A percentile compares a stretch with the other conserved stretches of the same genome.
Evolutionary conservation across 2,113 vertebrate genomes (phyloP).

Genomic region (Anoplopoma fimbria): DNA sequence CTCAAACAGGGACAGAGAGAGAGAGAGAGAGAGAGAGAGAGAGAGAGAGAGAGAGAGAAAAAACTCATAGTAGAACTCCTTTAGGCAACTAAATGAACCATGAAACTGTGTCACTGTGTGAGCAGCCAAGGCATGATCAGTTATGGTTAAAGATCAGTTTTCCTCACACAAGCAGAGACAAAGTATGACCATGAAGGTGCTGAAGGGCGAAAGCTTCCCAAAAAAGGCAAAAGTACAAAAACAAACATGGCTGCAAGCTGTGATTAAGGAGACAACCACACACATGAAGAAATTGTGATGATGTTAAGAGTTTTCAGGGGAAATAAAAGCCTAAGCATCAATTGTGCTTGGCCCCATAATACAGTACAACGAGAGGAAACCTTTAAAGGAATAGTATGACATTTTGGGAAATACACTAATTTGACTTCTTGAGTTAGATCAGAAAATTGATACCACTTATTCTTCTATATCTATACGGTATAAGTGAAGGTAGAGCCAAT

Average conservation of each 20-base stretch:
- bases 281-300: constrained; percentile 4
- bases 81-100: constrained; percentile 51
- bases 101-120: constrained; percentile 56
- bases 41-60: constrained; percentile 2
- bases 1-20: constrained; percentile 19
- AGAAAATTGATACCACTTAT: background rate
- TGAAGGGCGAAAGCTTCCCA: constrained; percentile 39
- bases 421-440: background rate
- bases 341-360: background rate
- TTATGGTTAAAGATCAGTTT: constrained; percentile 51
- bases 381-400: constrained; percentile 1
- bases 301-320: background rate
- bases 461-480: no score
- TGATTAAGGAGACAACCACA: constrained; percentile 1
- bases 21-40: no score
- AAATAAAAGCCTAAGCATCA: background rate
- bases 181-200: constrained; percentile 16
- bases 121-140: constrained; percentile 33
- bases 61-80: constrained; percentile 16
- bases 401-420: background rate
- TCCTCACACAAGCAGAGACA: constrained; percentile 30
- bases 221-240: constrained; percentile 21
- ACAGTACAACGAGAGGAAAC: background rate
- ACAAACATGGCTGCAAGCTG: constrained; percentile 17
- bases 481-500: no score